phyloP scores from a whole-genome alignment of 2,888 invertebrate species.

The Pyrgus malvae region DNA sequence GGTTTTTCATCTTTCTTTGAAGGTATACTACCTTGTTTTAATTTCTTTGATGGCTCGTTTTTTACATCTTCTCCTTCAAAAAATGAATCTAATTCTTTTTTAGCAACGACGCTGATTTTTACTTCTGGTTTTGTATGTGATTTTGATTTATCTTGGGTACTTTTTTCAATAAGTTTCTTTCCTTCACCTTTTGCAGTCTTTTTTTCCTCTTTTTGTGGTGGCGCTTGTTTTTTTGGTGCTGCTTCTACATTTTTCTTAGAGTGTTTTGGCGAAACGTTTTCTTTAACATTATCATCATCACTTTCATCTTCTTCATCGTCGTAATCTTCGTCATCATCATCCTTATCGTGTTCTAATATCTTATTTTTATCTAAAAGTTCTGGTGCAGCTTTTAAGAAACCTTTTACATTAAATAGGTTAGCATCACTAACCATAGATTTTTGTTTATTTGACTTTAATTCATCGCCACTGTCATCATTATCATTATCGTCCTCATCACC shows the following conservation, averaged over 20 bases:
- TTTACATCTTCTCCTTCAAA: slow-evolving; percentile 36
- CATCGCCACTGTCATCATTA: slow-evolving; percentile 31
- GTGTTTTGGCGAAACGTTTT: slow-evolving; percentile 21
- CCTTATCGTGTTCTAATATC: slow-evolving; percentile 31
- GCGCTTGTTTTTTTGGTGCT: background rate
- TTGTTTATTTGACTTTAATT: no score
- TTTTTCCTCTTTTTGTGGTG: slow-evolving; percentile 1
- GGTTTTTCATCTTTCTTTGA: slow-evolving; percentile 29
- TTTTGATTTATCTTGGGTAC: slow-evolving; percentile 32
- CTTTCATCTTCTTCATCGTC: slow-evolving; percentile 17
- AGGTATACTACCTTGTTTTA: slow-evolving; percentile 39
- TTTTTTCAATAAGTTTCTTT: background rate
- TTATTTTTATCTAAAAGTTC: background rate
- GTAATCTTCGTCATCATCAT: slow-evolving; percentile 32
- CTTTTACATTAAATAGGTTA: no score
- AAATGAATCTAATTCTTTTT: slow-evolving; percentile 23
- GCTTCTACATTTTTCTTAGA: background rate
- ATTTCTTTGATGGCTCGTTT: slow-evolving; percentile 40
- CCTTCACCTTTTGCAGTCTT: slow-evolving; percentile 6
- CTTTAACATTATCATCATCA: slow-evolving; percentile 37
- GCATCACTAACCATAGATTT: no score
- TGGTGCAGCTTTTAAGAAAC: background rate
- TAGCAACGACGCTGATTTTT: slow-evolving; percentile 18
- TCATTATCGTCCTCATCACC: slow-evolving; percentile 24
- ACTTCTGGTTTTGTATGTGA: slow-evolving; percentile 25